phyloP scores from a whole-genome alignment of 2,888 invertebrate genomes.

The Trypoxylon attenuatum region DNA sequence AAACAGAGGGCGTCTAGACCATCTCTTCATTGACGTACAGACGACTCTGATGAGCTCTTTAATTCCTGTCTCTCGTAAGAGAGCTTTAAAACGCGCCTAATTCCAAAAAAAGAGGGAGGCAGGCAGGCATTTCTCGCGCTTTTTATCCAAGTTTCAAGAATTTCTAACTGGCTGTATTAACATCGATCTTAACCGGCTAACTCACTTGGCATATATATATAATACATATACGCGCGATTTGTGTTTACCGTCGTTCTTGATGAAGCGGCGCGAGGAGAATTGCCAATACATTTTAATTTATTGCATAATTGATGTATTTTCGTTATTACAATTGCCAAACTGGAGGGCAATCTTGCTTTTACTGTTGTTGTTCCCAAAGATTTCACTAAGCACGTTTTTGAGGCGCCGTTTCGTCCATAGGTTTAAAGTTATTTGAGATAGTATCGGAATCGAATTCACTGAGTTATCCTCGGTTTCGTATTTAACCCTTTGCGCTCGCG shows the following conservation, averaged over 20 bases:
- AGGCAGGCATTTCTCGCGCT: too few relatives aligned
- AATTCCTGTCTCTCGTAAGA: too few relatives aligned
- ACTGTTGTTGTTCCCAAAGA: slow-evolving; percentile 46
- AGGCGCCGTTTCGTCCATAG: slow-evolving; percentile 46
- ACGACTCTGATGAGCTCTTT: slow-evolving; percentile 55
- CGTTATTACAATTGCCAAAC: slow-evolving; percentile 48
- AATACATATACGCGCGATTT: neutral
- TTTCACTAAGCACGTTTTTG: slow-evolving; percentile 31
- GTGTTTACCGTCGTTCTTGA: too few relatives aligned
- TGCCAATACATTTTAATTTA: neutral
- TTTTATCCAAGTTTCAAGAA: neutral
- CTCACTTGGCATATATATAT: neutral
- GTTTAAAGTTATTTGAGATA: slow-evolving; percentile 22
- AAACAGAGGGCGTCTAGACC: slow-evolving; percentile 75
- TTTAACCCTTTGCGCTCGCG: neutral
- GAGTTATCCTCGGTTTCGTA: neutral
- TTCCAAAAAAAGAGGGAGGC: too few relatives aligned
- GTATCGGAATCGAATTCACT: slow-evolving; percentile 37
- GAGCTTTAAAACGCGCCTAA: too few relatives aligned
- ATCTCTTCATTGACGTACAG: slow-evolving; percentile 68
- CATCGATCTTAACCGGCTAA: neutral
- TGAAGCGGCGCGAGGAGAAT: neutral
- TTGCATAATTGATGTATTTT: slow-evolving; percentile 15
- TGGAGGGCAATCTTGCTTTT: slow-evolving; percentile 36
- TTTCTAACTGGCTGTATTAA: neutral